A percentile compares a stretch with the other conserved stretches of the same genome.
Conservation (phyloP, 2,797 vertebrate genomes). For the Myotis vivesi region DNA sequence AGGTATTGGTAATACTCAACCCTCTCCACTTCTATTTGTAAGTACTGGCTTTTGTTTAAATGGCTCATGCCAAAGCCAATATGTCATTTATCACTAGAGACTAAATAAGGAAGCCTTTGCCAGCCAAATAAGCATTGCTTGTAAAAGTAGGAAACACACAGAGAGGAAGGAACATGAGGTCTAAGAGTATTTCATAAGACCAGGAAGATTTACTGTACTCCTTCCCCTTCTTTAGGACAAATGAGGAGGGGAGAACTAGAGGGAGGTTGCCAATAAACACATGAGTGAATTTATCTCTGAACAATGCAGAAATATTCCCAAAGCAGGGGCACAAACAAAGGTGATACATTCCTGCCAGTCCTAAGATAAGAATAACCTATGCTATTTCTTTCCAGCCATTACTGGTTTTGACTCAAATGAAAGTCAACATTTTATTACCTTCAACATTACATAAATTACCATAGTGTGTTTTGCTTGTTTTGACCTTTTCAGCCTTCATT, state of each 20-base stretch:
- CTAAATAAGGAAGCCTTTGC: not conserved
- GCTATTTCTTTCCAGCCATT: constrained; percentile 54
- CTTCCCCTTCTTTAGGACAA: not conserved
- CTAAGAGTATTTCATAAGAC: not conserved
- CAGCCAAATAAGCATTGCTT: not conserved
- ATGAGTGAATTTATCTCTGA: not conserved
- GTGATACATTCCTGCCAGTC: not conserved
- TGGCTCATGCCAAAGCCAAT: not conserved
- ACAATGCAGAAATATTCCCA: not conserved
- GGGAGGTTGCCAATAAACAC: not conserved
- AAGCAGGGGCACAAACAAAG: not conserved
- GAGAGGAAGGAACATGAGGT: not conserved
- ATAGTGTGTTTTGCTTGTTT: constrained; percentile 66
- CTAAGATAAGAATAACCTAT: constrained; percentile 38
- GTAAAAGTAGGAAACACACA: not conserved
- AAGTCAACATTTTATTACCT: constrained; percentile 69
- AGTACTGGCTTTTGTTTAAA: not conserved
- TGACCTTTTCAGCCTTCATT: constrained; percentile 78
- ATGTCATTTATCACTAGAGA: not conserved
- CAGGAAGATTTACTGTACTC: not conserved
- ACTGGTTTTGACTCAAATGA: constrained; percentile 52
- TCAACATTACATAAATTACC: constrained; percentile 72
- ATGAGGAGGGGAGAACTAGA: not conserved
- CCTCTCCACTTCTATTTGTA: not conserved
- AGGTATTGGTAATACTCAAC: not conserved